phyloP scores from a whole-genome alignment of 2,888 invertebrate species.

The Amblyjoppa fuscipennis region DNA sequence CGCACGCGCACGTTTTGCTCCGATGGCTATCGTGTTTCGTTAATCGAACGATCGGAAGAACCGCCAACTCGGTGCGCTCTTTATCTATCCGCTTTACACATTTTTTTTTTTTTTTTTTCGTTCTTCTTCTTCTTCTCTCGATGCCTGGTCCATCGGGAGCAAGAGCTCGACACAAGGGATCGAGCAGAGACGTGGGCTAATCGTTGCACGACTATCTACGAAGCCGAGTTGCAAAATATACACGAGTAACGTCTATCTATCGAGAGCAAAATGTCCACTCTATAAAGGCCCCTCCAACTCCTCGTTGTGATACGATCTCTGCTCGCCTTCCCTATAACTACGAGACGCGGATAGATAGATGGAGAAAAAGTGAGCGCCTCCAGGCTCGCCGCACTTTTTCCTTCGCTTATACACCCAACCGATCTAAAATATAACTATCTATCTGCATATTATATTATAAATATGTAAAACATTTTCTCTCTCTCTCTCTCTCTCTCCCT shows the following conservation, averaged over 20 bases:
- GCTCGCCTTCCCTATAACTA: constrained; percentile 15
- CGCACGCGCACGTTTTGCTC: constrained; percentile 55
- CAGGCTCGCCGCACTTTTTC: not conserved
- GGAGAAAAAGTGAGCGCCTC: not conserved
- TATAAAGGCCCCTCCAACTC: constrained; percentile 27
- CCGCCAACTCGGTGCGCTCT: constrained; percentile 36
- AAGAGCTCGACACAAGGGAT: constrained; percentile 28
- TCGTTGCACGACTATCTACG: constrained; percentile 60
- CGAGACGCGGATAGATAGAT: not conserved
- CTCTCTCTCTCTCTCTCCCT: not conserved
- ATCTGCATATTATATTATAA: constrained; percentile 20
- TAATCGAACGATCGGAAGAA: constrained; percentile 66
- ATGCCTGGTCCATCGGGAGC: not conserved
- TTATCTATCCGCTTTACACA: not conserved
- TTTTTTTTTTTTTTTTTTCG: not conserved
- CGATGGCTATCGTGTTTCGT: constrained; percentile 67
- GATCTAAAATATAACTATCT: constrained; percentile 4
- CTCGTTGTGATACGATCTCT: constrained; percentile 49
- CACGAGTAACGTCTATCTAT: constrained; percentile 56
- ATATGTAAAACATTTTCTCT: constrained; percentile 8
- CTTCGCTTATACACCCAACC: not conserved
- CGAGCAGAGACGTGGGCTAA: constrained; percentile 45
- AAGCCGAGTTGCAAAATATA: constrained; percentile 60
- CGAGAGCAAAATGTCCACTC: constrained; percentile 53
- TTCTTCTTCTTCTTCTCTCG: not conserved